Evolutionary conservation across 2,888 invertebrate species (phyloP).

Genomic region (Lasius platythorax): DNA sequence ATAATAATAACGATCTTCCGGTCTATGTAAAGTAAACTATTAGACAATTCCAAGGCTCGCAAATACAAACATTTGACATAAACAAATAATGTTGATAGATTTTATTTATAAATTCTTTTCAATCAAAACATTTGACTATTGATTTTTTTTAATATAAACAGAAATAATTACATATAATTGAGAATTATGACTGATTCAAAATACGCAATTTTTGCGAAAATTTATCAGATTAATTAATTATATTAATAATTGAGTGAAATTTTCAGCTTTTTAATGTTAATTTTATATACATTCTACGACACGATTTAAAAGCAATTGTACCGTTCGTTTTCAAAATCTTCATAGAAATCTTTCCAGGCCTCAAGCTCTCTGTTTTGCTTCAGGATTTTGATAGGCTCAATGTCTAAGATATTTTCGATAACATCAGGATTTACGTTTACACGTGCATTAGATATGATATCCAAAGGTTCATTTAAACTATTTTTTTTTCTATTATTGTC

Average conservation of each 20-base stretch:
- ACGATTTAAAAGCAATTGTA: conserved; percentile 23
- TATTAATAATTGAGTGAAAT: not conserved
- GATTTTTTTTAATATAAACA: not conserved
- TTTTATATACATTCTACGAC: not conserved
- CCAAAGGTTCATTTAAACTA: conserved; percentile 31
- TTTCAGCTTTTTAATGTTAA: not conserved
- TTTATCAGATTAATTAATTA: not conserved
- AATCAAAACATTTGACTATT: not conserved
- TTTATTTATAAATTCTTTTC: not conserved
- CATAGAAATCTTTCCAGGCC: conserved; percentile 19
- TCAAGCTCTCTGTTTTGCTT: conserved; percentile 15
- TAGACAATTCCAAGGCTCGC: not conserved
- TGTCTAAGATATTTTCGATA: conserved; percentile 55
- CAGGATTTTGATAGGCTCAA: conserved; percentile 52
- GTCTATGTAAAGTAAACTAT: conserved; percentile 27
- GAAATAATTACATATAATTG: not conserved
- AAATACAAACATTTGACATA: not conserved
- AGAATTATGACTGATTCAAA: not conserved
- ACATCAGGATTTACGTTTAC: conserved; percentile 37
- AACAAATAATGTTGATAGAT: not conserved
- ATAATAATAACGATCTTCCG: conserved; percentile 43
- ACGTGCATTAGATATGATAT: conserved; percentile 51
- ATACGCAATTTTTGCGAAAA: not conserved
- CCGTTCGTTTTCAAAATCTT: conserved; percentile 46
- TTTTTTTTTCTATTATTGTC: not conserved